A percentile compares a stretch with the other conserved stretches of the same genome.
These are phyloP conservation scores for Halictus rubicundus DNA, from an alignment of 1,140 invertebrate genomes.

Conservation along the genomic window DNA sequence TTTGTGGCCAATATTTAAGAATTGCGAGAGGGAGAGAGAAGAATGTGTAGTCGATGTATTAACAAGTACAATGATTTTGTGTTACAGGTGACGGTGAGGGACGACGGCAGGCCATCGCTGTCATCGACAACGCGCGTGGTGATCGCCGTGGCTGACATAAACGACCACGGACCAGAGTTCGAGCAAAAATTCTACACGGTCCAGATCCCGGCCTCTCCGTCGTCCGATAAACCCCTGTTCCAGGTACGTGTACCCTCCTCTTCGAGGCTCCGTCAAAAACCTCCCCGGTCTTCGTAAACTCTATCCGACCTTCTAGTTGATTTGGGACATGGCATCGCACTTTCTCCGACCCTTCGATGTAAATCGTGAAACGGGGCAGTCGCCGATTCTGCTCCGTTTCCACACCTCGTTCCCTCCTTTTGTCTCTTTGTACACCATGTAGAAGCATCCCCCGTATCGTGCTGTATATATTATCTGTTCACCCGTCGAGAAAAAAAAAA, in stretches of 20 bases:
- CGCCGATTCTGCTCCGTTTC: slow-evolving; percentile 4
- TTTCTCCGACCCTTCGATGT: slow-evolving; percentile 27
- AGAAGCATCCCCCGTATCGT: slow-evolving; percentile 42
- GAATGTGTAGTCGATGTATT: neutral
- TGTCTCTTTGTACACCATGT: slow-evolving; percentile 34
- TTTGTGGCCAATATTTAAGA: too few relatives aligned
- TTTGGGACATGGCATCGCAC: slow-evolving; percentile 34
- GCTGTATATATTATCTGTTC: slow-evolving; percentile 53
- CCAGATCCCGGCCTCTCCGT: slow-evolving; percentile 85
- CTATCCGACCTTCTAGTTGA: slow-evolving; percentile 31
- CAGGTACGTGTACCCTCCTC: slow-evolving; percentile 79
- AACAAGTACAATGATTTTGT: slow-evolving; percentile 1
- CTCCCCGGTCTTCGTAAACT: slow-evolving; percentile 16
- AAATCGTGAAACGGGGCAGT: slow-evolving; percentile 32
- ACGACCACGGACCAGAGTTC: slow-evolving; percentile 92
- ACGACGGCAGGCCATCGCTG: slow-evolving; percentile 88
- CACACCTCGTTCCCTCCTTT: neutral
- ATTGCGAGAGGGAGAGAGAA: too few relatives aligned
- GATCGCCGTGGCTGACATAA: slow-evolving; percentile 90
- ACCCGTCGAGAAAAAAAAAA: neutral
- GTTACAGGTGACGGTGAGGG: slow-evolving; percentile 87
- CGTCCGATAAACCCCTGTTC: slow-evolving; percentile 83
- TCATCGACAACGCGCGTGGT: slow-evolving; percentile 92
- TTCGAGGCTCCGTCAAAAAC: neutral
- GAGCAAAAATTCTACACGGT: slow-evolving; percentile 90